Conservation (phyloP, 92 coral and sea anemone genomes). For the Hydrozoanthus gracilis region DNA sequence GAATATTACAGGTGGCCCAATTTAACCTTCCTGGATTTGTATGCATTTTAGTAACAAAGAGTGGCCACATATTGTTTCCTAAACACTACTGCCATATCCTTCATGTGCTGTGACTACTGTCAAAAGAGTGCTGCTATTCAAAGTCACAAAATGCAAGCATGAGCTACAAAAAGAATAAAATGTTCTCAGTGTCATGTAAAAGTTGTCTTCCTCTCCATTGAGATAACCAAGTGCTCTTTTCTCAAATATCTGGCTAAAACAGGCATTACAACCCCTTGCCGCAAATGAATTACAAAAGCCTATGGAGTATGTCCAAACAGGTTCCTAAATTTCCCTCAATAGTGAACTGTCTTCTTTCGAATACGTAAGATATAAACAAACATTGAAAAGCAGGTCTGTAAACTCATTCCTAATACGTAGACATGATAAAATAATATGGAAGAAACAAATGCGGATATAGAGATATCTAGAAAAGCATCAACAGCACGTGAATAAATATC, state of each 20-base stretch:
- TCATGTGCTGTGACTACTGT: slow-evolving; percentile 49
- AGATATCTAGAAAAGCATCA: slow-evolving; percentile 57
- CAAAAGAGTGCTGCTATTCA: slow-evolving; percentile 50
- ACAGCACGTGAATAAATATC: slow-evolving; percentile 52
- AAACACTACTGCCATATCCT: slow-evolving; percentile 52
- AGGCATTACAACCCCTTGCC: slow-evolving; percentile 51
- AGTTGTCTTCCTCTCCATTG: slow-evolving; percentile 52
- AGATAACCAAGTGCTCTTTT: slow-evolving; percentile 54
- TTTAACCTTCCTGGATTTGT: slow-evolving; percentile 52
- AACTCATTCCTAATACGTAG: slow-evolving; percentile 46
- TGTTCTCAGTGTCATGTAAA: slow-evolving; percentile 54
- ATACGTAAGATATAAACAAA: slow-evolving; percentile 18
- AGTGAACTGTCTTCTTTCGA: slow-evolving; percentile 36
- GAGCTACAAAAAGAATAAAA: slow-evolving; percentile 54
- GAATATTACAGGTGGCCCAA: slow-evolving; percentile 16
- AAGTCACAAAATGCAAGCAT: slow-evolving; percentile 41
- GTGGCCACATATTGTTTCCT: slow-evolving; percentile 57
- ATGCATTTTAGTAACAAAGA: slow-evolving; percentile 46
- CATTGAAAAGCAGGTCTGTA: slow-evolving; percentile 50
- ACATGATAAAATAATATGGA: slow-evolving; percentile 47
- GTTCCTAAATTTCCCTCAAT: slow-evolving; percentile 28
- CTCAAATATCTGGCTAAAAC: slow-evolving; percentile 59
- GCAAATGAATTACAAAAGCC: slow-evolving; percentile 45
- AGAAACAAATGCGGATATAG: slow-evolving; percentile 44
- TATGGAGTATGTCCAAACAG: slow-evolving; percentile 42